phyloP scores from a whole-genome alignment of 2,888 invertebrate species.

The Myathropa florea region DNA sequence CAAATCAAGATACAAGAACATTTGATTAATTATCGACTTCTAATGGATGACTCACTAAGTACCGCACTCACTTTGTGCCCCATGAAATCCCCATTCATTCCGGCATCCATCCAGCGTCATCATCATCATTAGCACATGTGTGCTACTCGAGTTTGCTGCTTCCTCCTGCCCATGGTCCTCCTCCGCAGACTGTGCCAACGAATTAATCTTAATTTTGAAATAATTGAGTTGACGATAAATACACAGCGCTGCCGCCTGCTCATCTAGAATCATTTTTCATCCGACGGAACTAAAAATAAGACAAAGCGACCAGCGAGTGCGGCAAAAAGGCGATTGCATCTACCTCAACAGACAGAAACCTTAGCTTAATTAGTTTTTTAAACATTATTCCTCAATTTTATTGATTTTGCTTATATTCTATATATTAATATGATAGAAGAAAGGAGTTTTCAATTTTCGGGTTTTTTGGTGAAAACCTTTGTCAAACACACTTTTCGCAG shows the following conservation, averaged over 20 bases:
- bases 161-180: constrained; percentile 12
- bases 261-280: constrained; percentile 51
- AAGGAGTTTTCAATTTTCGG: constrained; percentile 34
- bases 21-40: constrained; percentile 65
- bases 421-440: constrained; percentile 52
- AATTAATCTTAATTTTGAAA: constrained; percentile 68
- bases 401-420: constrained; percentile 58
- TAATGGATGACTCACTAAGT: constrained; percentile 52
- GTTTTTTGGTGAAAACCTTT: constrained; percentile 46
- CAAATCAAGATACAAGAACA: constrained; percentile 19
- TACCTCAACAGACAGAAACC: constrained; percentile 62
- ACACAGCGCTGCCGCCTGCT: constrained; percentile 2
- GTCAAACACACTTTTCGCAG: constrained; percentile 43
- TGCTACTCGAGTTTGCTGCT: constrained; percentile 38
- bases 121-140: constrained; percentile 65
- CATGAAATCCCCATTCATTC: constrained; percentile 53
- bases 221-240: constrained; percentile 43
- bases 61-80: constrained; percentile 4
- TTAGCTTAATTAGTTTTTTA: constrained; percentile 31
- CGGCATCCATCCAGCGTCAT: constrained; percentile 9
- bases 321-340: constrained; percentile 62
- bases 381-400: constrained; percentile 49
- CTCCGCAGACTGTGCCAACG: constrained; percentile 31
- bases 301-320: background rate
- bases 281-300: background rate